These are phyloP conservation scores for Oreochromis aureus DNA, from an alignment of 2,113 vertebrate species.

Conservation along the genomic window DNA sequence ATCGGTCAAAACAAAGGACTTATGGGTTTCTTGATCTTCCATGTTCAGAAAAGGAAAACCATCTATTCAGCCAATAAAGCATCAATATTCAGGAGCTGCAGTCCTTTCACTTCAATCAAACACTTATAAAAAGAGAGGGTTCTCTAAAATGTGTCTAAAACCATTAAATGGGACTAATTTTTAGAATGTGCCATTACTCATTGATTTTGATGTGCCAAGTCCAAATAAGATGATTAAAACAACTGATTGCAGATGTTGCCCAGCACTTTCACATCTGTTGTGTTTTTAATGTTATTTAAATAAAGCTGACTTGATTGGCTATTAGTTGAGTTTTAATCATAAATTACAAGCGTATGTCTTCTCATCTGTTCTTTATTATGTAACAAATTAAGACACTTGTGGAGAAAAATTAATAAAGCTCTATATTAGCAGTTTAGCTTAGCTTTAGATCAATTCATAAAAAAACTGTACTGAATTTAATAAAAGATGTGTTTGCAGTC, in stretches of 20 bases:
- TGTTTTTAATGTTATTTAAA: neutral
- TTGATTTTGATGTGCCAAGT: neutral
- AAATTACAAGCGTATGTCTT: rapidly evolving
- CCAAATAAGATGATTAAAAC: neutral
- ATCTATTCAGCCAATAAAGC: neutral
- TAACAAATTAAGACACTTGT: neutral
- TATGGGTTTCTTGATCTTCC: neutral
- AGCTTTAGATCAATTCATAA: neutral
- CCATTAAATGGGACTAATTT: neutral
- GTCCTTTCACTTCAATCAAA: neutral
- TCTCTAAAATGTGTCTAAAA: neutral
- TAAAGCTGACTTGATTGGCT: neutral
- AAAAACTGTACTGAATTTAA: neutral
- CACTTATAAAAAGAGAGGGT: neutral
- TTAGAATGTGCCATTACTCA: neutral
- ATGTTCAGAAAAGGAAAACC: rapidly evolving
- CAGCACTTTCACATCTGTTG: rapidly evolving
- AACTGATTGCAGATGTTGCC: neutral
- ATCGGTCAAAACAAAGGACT: neutral
- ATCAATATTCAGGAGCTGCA: neutral
- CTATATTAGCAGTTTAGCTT: neutral
- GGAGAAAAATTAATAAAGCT: neutral
- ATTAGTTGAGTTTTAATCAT: neutral
- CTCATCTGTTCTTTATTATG: neutral
- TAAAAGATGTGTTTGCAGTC: neutral